Percentiles rank a stretch among this genome's conserved stretches.
These are phyloP conservation scores for Dyspetes luteomarginatus DNA, from an alignment of 2,888 invertebrate genomes.

Conservation along the genomic window DNA sequence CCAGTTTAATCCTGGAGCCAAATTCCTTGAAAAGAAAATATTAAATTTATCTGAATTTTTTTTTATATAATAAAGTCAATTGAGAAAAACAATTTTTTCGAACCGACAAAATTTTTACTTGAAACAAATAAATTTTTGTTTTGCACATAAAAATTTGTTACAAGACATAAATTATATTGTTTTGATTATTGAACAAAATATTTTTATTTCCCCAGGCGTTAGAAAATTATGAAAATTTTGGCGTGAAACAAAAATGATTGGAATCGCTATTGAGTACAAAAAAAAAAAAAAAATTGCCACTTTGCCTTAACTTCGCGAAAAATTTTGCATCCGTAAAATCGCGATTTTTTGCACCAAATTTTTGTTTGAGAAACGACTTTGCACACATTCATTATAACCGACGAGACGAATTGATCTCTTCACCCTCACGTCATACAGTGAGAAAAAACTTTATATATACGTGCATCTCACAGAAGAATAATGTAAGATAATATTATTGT, in stretches of 20 bases:
- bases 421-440: background rate
- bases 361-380: background rate
- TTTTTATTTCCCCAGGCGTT: background rate
- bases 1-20: slow-evolving; percentile 29
- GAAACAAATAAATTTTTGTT: background rate
- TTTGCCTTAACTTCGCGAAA: background rate
- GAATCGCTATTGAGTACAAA: background rate
- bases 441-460: background rate
- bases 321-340: background rate
- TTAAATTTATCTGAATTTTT: slow-evolving; percentile 10
- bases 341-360: background rate
- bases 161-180: too few species aligned
- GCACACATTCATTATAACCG: background rate
- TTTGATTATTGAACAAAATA: too few species aligned
- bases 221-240: background rate
- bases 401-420: background rate
- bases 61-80: background rate
- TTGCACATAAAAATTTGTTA: too few species aligned
- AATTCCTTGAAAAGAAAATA: background rate
- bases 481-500: slow-evolving; percentile 17
- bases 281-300: background rate
- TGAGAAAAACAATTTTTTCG: background rate
- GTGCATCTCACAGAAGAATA: background rate
- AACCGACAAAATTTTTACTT: background rate
- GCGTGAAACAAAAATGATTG: background rate